These are phyloP conservation scores for Sebastes variabilis DNA, from an alignment of 2,797 vertebrate genomes.

Conservation along the genomic window DNA sequence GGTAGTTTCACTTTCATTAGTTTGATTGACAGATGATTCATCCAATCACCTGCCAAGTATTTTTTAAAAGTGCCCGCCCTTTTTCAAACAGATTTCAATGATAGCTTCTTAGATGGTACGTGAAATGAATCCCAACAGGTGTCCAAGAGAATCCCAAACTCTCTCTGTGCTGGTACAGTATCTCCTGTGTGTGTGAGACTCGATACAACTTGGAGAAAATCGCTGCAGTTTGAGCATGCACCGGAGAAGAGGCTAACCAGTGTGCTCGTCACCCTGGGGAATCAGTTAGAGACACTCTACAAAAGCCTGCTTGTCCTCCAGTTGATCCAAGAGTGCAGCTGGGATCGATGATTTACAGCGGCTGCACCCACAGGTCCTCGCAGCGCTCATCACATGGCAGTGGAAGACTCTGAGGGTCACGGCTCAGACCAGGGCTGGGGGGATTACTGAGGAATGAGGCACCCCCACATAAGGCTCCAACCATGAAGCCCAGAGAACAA, in stretches of 20 bases:
- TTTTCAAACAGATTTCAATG: no score
- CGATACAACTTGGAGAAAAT: constrained; percentile 5
- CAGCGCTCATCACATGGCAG: constrained; percentile 30
- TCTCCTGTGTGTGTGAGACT: background rate
- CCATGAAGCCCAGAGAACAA: constrained; percentile 31
- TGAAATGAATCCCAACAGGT: constrained; percentile 14
- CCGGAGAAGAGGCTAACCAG: constrained; percentile 12
- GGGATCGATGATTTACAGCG: constrained; percentile 70
- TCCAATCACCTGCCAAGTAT: no score
- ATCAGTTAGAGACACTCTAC: constrained; percentile 68
- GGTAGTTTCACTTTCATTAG: no score
- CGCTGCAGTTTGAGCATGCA: background rate
- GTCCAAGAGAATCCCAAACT: background rate
- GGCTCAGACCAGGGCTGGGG: background rate
- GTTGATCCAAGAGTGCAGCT: constrained; percentile 77
- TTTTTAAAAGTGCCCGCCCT: no score
- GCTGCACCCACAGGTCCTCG: constrained; percentile 40
- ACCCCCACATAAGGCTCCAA: constrained; percentile 1
- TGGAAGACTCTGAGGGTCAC: constrained; percentile 25
- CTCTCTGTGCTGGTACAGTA: background rate
- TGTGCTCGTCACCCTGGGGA: constrained; percentile 65
- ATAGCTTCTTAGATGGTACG: background rate
- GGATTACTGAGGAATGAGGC: constrained; percentile 30
- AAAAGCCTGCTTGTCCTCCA: constrained; percentile 79
- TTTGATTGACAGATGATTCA: no score